Base-by-base conservation (phyloP, 1,140 invertebrate species). In the Ceratina calcarata region DNA sequence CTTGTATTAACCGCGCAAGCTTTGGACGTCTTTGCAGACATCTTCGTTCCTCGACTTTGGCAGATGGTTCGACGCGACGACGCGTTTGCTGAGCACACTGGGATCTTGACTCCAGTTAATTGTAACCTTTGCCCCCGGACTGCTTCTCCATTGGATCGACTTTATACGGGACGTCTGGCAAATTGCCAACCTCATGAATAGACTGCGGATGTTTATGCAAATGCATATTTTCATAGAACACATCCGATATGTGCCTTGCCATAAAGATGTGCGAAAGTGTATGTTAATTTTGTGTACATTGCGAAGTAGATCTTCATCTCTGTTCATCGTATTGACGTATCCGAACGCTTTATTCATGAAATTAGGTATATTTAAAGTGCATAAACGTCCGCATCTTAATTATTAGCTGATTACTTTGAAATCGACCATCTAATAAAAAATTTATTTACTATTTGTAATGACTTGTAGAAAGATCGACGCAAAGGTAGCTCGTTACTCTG, bases 41-140 rank as follows among this genome's bases (percentile, higher is more conserved):
- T 60, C 62, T 85, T 74, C 83, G 84, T 82, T 82, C 71, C 69
- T 58, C 74, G 84, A 86, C 66, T 86, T 86, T 79, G 84, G 69
- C 76, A 68, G 73, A 67, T 81, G 27, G 27, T 32, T 32, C 27
- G 27, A 32, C 27, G 27, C 27, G 27, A 66, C 72, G 78, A 68
- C 64, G 51, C 68, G 72, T 80, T 78, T 57, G 58, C 37, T 66
- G 83, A 78, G 58, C 57, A 57, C 51, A 67, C 53, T 13, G 74
- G 78, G 84, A 85, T 85, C 84, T 78, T 81, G 80, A 69, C 53
- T 80, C 71, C 75, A 74, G 80, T 86, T 86, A 82, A 85, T 86
- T 82, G 83, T 79, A 76, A 71, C 61, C 80, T 76, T 67, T 49
- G 60, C 67, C 62, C 57, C 68, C 72, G 37, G 58, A 71, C 76